These are phyloP conservation scores for Habropoda laboriosa DNA, from an alignment of 1,140 invertebrate species.

Conservation along the genomic window DNA sequence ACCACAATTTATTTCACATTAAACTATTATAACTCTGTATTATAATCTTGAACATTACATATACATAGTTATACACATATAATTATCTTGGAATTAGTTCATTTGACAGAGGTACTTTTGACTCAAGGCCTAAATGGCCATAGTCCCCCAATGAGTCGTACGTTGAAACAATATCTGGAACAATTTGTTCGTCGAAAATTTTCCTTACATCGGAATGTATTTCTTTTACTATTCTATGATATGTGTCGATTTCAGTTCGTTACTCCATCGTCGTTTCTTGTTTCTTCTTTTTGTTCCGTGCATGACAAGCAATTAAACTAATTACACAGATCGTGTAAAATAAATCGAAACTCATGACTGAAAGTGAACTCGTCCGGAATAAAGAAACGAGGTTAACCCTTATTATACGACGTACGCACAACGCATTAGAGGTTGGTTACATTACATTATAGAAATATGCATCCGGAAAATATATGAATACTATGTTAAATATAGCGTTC, in stretches of 20 bases:
- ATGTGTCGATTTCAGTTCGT: slow-evolving; percentile 56
- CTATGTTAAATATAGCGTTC: slow-evolving; percentile 65
- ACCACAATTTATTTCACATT: slow-evolving; percentile 65
- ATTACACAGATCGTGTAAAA: background rate
- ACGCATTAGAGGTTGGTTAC: slow-evolving; percentile 34
- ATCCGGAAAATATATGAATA: slow-evolving; percentile 58
- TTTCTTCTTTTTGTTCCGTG: background rate
- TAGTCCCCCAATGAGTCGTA: slow-evolving; percentile 46
- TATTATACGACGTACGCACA: slow-evolving; percentile 27
- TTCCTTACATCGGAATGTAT: slow-evolving; percentile 28
- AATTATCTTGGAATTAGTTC: slow-evolving; percentile 65
- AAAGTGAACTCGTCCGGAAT: too few relatives aligned
- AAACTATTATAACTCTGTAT: slow-evolving; percentile 66
- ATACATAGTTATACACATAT: slow-evolving; percentile 65
- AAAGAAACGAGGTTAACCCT: background rate
- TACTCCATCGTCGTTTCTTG: background rate
- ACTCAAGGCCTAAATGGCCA: slow-evolving; percentile 65
- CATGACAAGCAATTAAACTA: background rate
- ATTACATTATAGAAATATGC: slow-evolving; percentile 22
- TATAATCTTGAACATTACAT: slow-evolving; percentile 67
- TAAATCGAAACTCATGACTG: background rate
- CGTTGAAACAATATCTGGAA: slow-evolving; percentile 38
- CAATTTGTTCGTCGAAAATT: slow-evolving; percentile 17
- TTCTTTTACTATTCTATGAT: slow-evolving; percentile 64
- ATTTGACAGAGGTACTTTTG: slow-evolving; percentile 70